Evolutionary conservation across 2,888 invertebrate species (phyloP).

Genomic region (Eilema caniola): DNA sequence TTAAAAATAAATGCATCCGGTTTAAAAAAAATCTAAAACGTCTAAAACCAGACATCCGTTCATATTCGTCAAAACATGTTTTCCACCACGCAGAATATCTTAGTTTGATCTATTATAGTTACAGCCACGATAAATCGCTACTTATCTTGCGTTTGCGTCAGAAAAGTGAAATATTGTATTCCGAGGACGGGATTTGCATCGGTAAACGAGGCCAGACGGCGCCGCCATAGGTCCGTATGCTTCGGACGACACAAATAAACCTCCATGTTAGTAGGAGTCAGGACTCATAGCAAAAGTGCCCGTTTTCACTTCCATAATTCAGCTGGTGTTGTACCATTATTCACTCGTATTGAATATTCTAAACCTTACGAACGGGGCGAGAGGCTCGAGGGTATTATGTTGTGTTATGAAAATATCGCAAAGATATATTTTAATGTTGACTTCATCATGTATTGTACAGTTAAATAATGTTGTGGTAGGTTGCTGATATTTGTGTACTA

Average conservation of each 20-base stretch:
- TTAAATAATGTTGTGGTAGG: constrained; percentile 11
- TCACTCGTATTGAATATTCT: constrained; percentile 68
- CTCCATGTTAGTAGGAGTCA: constrained; percentile 31
- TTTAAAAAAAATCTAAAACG: too few species aligned
- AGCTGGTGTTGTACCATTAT: constrained; percentile 61
- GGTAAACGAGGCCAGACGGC: constrained; percentile 33
- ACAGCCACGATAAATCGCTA: constrained; percentile 39
- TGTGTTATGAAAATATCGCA: constrained; percentile 55
- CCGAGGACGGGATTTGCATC: constrained; percentile 43
- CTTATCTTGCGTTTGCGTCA: constrained; percentile 45
- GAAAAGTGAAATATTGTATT: constrained; percentile 42
- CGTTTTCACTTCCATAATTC: constrained; percentile 60
- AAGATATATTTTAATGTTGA: constrained; percentile 50
- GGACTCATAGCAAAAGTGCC: constrained; percentile 43
- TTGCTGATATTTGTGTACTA: background rate
- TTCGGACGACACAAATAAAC: constrained; percentile 44
- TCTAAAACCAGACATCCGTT: too few species aligned
- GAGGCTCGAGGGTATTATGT: constrained; percentile 41
- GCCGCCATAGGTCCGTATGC: constrained; percentile 12
- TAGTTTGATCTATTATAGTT: constrained; percentile 32
- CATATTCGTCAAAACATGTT: constrained; percentile 3
- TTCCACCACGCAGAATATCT: constrained; percentile 19
- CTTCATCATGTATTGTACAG: constrained; percentile 28
- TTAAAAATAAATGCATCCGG: too few species aligned
- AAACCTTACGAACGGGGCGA: constrained; percentile 41